Conservation (phyloP, 2,113 vertebrate species). For the Mesocricetus auratus region DNA sequence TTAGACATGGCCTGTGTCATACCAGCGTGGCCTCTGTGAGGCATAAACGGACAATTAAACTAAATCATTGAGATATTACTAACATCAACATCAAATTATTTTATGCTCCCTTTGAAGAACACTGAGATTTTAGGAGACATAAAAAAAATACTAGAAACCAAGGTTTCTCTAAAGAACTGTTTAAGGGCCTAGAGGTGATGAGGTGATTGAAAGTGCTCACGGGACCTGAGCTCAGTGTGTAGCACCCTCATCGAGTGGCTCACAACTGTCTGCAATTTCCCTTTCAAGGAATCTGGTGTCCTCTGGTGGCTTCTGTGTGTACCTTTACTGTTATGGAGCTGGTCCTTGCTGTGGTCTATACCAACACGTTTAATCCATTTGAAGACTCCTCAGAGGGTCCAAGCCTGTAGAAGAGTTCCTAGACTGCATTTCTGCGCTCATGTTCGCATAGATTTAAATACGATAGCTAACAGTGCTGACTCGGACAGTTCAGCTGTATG, state of each 20-base stretch:
- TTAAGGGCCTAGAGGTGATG: neutral
- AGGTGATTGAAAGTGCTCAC: neutral
- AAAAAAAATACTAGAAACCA: constrained; percentile 13
- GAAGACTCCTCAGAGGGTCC: neutral
- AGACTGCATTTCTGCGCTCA: neutral
- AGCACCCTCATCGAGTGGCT: too few species aligned
- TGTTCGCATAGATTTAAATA: constrained; percentile 30
- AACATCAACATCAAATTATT: neutral
- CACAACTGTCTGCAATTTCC: neutral
- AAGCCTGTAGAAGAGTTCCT: neutral
- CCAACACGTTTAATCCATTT: neutral
- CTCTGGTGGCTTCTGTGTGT: too few species aligned
- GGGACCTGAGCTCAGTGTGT: neutral
- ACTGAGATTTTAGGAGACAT: neutral
- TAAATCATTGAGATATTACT: neutral
- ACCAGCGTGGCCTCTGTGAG: neutral
- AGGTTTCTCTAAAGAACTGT: neutral
- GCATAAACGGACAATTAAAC: neutral
- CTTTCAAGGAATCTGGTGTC: neutral
- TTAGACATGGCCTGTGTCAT: neutral
- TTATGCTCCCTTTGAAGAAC: neutral
- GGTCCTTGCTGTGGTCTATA: neutral
- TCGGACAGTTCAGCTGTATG: neutral
- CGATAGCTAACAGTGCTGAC: neutral
- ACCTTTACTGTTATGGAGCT: neutral